These are phyloP conservation scores for Oppia nitens DNA, from an alignment of 1,140 invertebrate species.

Conservation along the genomic window DNA sequence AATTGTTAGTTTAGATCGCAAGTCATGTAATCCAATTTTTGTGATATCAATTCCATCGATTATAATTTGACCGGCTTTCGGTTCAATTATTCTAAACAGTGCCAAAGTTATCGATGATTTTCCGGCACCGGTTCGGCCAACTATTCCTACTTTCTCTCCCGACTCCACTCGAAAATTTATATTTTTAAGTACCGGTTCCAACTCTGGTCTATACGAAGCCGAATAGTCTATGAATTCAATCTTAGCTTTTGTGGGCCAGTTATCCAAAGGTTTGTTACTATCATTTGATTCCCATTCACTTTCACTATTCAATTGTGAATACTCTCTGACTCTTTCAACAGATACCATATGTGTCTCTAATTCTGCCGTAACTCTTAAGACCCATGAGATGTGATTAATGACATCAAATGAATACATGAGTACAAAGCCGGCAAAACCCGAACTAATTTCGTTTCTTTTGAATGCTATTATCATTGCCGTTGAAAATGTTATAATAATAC, in stretches of 20 bases:
- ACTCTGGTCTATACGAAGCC: constrained; percentile 56
- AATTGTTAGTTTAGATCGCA: constrained; percentile 65
- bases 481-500: constrained; percentile 26
- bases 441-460: constrained; percentile 42
- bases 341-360: constrained; percentile 46
- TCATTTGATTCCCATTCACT: constrained; percentile 24
- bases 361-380: constrained; percentile 41
- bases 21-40: constrained; percentile 42
- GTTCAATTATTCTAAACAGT: constrained; percentile 48
- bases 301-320: constrained; percentile 44
- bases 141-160: constrained; percentile 60
- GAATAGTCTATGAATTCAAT: constrained; percentile 58
- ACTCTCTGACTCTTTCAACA: constrained; percentile 44
- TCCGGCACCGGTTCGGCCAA: constrained; percentile 39
- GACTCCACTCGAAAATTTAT: constrained; percentile 50
- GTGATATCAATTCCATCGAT: constrained; percentile 67
- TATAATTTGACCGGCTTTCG: constrained; percentile 46
- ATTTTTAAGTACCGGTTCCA: constrained; percentile 58
- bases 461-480: constrained; percentile 27
- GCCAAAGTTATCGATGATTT: constrained; percentile 27
- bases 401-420: constrained; percentile 74
- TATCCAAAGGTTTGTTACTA: background rate
- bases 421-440: constrained; percentile 69
- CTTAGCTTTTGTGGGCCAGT: constrained; percentile 54
- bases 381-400: constrained; percentile 37